Evolutionary conservation across 2,888 invertebrate species (phyloP), one percentile per base, ranked within the genome.

Genomic region (Heliconius erato): DNA sequence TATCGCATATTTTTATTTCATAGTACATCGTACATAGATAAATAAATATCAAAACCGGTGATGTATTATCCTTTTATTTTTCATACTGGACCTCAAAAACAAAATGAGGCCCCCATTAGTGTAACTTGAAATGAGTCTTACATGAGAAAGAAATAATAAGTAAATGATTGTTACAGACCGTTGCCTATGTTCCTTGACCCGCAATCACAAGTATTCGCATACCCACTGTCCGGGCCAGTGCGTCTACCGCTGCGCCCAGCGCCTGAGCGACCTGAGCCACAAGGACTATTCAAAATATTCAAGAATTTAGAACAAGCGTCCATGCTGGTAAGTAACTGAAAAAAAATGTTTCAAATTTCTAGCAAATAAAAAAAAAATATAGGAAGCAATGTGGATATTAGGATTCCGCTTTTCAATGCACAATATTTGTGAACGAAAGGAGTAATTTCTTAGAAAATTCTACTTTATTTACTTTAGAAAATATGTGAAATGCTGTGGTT

Each of bases 201-300:
- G 1, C 95, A 95, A 88, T 96, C 94, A 81, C 96, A 95, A 86
- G 96, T 96, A 88, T 95, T 96, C 89, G 96, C 95, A 12, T 95
- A 96, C 91, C 96, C 96, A 59, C 89, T 96, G 89, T 90, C 95
- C 1, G 96, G 96, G 0, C 96, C 96, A 28, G 94, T 95, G 86
- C 90, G 96, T 11, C 91, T 96, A 83, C 96, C 96, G 2, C 88
- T 96, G 74, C 88, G 88, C 87, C 88, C 90, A 2, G 87, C 89
- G 3, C 89, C 91, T 6, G 93, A 92, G 74, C 90, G 91, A 63
- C 91, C 91, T 6, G 93, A 92, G 74, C 90, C 92, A 49, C 91
- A 85, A 74, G 83, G 83, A 74, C 88, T 89, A 82, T 89, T 89
- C 88, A 85, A 87, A 68, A 87, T 89, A 86, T 86, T 85, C 1